These are phyloP conservation scores for Microcebus griseorufus DNA, from an alignment of 2,113 vertebrate genomes.

Conservation along the genomic window DNA sequence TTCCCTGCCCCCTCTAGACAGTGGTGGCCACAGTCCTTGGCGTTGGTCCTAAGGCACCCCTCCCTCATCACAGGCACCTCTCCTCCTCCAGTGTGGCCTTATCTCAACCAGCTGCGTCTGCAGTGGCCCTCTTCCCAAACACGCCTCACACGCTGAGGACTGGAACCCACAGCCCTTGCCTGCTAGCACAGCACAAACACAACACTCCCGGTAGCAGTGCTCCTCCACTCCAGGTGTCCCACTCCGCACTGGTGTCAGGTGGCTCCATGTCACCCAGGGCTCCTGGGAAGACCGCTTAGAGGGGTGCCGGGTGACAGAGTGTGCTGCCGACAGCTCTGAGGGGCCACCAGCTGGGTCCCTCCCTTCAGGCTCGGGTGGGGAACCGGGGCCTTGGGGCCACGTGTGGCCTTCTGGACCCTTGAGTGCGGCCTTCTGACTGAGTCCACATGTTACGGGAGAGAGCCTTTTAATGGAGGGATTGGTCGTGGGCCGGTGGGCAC, in stretches of 20 bases:
- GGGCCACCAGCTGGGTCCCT: background rate
- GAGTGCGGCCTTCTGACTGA: too few relatives aligned
- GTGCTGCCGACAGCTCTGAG: too few relatives aligned
- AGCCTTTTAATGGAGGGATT: too few relatives aligned
- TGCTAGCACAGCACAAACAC: background rate
- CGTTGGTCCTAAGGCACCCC: rapidly evolving
- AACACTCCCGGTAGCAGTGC: background rate
- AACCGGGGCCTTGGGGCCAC: too few relatives aligned
- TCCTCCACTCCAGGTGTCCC: background rate
- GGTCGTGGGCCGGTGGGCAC: too few relatives aligned
- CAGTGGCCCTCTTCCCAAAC: background rate
- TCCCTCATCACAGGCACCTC: rapidly evolving
- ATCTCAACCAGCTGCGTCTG: background rate
- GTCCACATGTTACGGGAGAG: too few relatives aligned
- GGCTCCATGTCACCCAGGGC: too few relatives aligned
- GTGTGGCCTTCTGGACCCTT: too few relatives aligned
- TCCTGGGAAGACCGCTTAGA: background rate
- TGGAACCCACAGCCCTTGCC: background rate
- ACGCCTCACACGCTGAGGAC: background rate
- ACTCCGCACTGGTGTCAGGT: background rate
- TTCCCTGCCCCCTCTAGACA: too few relatives aligned
- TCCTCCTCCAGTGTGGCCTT: background rate
- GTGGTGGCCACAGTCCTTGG: background rate
- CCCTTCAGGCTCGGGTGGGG: too few relatives aligned
- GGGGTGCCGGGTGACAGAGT: too few relatives aligned